phyloP scores from a whole-genome alignment of 2,113 vertebrate species.

The Antidorcas marsupialis region DNA sequence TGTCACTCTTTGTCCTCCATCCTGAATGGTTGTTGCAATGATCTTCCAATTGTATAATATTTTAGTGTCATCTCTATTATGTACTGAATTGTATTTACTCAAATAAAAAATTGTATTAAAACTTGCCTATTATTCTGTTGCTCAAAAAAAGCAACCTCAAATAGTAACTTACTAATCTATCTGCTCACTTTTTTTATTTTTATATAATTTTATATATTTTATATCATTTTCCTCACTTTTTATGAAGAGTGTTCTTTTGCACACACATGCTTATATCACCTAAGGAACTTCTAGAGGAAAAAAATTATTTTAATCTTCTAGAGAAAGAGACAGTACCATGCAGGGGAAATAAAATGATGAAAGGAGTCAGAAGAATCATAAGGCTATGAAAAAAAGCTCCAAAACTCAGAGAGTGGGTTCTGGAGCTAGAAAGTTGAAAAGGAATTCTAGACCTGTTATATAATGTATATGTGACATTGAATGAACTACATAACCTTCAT shows the following conservation, averaged over 20 bases:
- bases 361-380: background rate
- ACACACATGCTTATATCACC: background rate
- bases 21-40: background rate
- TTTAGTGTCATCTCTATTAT: background rate
- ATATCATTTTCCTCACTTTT: background rate
- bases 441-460: background rate
- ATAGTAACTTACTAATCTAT: background rate
- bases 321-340: background rate
- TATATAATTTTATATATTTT: too few species aligned
- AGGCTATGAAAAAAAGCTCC: background rate
- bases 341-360: background rate
- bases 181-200: background rate
- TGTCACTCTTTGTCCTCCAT: background rate
- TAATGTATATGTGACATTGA: background rate
- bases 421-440: background rate
- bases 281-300: background rate
- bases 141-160: background rate
- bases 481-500: background rate
- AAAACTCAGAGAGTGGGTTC: background rate
- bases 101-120: background rate
- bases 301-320: too few species aligned
- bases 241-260: background rate
- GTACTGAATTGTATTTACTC: background rate
- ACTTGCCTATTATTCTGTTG: background rate
- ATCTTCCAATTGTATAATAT: background rate